Evolutionary conservation across 2,888 invertebrate species (phyloP).

Genomic region (Apamea epomidion): DNA sequence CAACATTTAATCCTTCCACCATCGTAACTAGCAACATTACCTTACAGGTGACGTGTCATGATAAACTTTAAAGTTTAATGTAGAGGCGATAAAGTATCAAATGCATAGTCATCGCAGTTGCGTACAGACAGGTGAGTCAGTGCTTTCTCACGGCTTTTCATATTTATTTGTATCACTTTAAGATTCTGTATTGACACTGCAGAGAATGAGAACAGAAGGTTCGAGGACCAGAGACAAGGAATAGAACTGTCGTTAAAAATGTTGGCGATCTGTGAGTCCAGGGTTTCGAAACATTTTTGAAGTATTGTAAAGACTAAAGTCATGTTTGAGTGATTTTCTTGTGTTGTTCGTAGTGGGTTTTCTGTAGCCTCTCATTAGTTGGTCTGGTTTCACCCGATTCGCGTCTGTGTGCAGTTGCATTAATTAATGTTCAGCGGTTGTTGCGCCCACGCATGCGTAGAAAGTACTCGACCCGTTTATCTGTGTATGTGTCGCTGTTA

Average conservation of each 20-base stretch:
- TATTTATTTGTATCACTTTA: conserved; percentile 75
- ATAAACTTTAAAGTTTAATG: conserved; percentile 46
- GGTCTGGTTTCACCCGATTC: conserved; percentile 59
- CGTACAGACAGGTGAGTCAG: conserved; percentile 42
- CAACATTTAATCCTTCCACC: conserved; percentile 2
- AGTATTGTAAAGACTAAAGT: background rate
- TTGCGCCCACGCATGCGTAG: conserved; percentile 81
- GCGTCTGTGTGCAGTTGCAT: conserved; percentile 77
- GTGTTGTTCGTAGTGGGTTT: background rate
- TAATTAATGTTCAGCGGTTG: conserved; percentile 81
- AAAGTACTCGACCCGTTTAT: conserved; percentile 71
- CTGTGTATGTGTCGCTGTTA: conserved; percentile 64
- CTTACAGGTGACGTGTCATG: background rate
- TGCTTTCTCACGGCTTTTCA: conserved; percentile 67
- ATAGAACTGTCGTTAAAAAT: background rate
- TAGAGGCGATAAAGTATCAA: conserved; percentile 35
- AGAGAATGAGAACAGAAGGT: conserved; percentile 13
- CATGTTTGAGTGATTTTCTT: background rate
- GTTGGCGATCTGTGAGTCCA: background rate
- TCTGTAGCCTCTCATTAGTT: conserved; percentile 15
- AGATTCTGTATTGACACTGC: conserved; percentile 25
- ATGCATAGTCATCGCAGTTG: conserved; percentile 37
- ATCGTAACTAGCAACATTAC: background rate
- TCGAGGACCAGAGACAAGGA: background rate
- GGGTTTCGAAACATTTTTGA: background rate